phyloP scores from a whole-genome alignment of 2,797 vertebrate genomes.

The Buphagus erythrorhynchus region DNA sequence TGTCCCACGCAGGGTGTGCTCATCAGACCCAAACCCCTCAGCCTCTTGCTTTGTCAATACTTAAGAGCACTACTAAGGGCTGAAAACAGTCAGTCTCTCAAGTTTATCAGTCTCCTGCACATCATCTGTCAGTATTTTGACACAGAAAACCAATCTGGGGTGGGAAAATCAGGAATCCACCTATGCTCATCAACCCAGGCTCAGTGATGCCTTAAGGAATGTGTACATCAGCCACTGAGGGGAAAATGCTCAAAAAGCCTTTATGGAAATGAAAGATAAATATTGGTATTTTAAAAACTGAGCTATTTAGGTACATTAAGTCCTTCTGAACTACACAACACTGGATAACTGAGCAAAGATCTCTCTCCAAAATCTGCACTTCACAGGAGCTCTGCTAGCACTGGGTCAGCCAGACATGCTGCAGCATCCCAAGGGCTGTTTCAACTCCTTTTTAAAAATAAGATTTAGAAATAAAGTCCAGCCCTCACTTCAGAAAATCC shows the following conservation, averaged over 20 bases:
- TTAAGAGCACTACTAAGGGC: background rate
- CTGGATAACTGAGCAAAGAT: background rate
- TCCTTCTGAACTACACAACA: background rate
- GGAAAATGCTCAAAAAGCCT: background rate
- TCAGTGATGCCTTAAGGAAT: background rate
- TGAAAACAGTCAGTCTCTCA: background rate
- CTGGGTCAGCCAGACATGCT: background rate
- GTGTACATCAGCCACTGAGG: background rate
- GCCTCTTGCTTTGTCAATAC: background rate
- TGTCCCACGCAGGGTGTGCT: background rate
- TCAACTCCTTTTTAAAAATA: background rate
- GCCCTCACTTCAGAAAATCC: background rate
- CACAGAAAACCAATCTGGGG: slow-evolving; percentile 42
- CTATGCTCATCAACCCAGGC: background rate
- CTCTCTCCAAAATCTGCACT: background rate
- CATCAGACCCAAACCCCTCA: background rate
- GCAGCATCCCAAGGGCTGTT: background rate
- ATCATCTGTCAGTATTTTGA: background rate
- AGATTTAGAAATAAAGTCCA: background rate
- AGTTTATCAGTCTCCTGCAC: background rate
- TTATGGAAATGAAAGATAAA: background rate
- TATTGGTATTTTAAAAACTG: background rate
- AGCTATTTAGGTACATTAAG: background rate
- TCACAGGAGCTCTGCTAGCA: background rate
- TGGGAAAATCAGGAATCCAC: slow-evolving; percentile 38